phyloP scores from a whole-genome alignment of 2,888 invertebrate species.

The Drosophila mayaguana region DNA sequence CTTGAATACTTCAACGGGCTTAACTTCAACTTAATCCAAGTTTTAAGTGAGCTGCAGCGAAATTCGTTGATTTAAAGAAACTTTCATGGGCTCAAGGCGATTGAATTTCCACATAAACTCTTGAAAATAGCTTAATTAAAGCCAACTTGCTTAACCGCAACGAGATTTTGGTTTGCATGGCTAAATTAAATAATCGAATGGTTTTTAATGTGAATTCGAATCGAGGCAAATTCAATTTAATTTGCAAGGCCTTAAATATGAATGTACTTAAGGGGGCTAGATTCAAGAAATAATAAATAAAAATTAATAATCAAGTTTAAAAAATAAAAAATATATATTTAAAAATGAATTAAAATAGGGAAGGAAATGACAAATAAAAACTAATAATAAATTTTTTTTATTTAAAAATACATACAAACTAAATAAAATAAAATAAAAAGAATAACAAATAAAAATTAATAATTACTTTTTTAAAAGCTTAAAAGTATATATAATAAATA shows the following conservation, averaged over 20 bases:
- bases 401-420: too few relatives aligned
- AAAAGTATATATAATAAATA: too few relatives aligned
- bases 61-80: not conserved
- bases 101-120: not conserved
- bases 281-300: too few relatives aligned
- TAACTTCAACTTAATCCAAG: not conserved
- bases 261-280: not conserved
- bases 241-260: not conserved
- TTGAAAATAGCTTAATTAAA: not conserved
- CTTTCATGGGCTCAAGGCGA: not conserved
- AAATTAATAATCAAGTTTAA: too few relatives aligned
- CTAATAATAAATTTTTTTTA: too few relatives aligned
- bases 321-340: too few relatives aligned
- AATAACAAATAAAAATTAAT: too few relatives aligned
- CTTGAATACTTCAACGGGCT: not conserved
- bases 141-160: not conserved
- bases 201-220: constrained; percentile 1
- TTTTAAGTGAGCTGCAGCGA: not conserved
- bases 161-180: not conserved
- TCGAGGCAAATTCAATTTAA: not conserved
- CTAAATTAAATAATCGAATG: constrained; percentile 8
- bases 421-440: too few relatives aligned
- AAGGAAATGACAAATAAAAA: too few relatives aligned
- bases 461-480: too few relatives aligned
- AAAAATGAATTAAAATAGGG: too few relatives aligned